Base-by-base conservation (phyloP, 2,888 invertebrate genomes). In the Allygus modestus region DNA sequence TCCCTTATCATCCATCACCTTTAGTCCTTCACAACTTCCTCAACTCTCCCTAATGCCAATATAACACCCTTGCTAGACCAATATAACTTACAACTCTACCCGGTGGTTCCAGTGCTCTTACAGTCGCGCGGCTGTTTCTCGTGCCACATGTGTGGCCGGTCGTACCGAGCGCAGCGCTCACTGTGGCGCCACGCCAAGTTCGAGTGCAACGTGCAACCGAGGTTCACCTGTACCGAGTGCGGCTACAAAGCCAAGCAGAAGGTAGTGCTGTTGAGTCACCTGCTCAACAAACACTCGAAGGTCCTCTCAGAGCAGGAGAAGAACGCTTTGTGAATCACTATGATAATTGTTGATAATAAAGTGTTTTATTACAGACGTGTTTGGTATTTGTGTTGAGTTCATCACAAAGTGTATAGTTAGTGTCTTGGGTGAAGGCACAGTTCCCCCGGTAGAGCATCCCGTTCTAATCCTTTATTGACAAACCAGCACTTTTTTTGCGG, bases 221-320 rank as follows among this genome's bases (percentile, higher is more conserved):
- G 65, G n/a, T 85, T 86, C 75, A 23, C 81, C 0, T 87, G 87
- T 58, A 31, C 77, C 17, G 54, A 83, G 5, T 87, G 87, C 58
- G 85, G 86, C 0, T 87, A 87, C 90, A 93, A 95, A 89, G 95
- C 95, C 89, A 96, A 96, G 86, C 87, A 87, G 71, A 87, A 87
- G 75, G 85, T 84, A 33, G 86, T 86, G 73, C 84, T 87, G 1
- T 61, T 86, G 41, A 81, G 83, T 11, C 87, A 87, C 37, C 54
- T 86, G 7, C 33, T 79, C 12, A 85, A 85, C 41, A 81, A 61
- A 46, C 85, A 85, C 54, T 31, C 46, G 1, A 51, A 28, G 12
- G 51, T 79, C 9, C 79, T 79, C 51, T 82, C 20, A 73, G 83
- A 31, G 41, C 82, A 54, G 37, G 79, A 79, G 79, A 54, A 33